phyloP scores from a whole-genome alignment of 2,113 vertebrate species.

The Lagopus leucura region DNA sequence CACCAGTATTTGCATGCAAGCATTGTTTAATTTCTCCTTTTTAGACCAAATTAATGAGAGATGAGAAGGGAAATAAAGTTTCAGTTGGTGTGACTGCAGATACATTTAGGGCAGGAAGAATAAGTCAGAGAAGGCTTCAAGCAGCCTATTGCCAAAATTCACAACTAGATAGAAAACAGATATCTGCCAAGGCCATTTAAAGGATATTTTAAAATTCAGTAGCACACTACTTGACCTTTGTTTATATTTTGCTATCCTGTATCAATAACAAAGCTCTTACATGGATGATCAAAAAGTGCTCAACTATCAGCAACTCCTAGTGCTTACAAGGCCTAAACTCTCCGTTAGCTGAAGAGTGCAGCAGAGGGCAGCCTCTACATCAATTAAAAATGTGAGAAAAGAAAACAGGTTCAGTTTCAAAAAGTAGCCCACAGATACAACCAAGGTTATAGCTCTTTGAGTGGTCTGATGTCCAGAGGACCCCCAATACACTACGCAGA shows the following conservation, averaged over 20 bases:
- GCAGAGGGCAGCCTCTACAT: slow-evolving; percentile 46
- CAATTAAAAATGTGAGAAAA: background rate
- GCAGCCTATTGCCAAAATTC: background rate
- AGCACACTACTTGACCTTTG: background rate
- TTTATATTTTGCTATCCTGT: background rate
- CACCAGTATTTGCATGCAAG: background rate
- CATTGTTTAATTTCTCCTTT: background rate
- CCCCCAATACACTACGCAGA: background rate
- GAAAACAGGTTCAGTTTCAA: background rate
- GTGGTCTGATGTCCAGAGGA: background rate
- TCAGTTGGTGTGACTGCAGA: background rate
- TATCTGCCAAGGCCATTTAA: background rate
- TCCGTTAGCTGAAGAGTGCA: background rate
- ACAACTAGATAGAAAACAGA: background rate
- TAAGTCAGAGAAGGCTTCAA: background rate
- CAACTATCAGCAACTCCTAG: background rate
- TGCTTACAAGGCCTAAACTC: background rate
- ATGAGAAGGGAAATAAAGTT: background rate
- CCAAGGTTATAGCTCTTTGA: background rate
- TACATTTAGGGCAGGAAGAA: background rate
- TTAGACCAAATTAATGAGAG: background rate
- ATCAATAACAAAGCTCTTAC: background rate
- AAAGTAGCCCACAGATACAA: background rate
- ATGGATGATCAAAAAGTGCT: background rate
- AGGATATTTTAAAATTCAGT: background rate